phyloP scores from a whole-genome alignment of 23 tunicate species.

The Styela clava region DNA sequence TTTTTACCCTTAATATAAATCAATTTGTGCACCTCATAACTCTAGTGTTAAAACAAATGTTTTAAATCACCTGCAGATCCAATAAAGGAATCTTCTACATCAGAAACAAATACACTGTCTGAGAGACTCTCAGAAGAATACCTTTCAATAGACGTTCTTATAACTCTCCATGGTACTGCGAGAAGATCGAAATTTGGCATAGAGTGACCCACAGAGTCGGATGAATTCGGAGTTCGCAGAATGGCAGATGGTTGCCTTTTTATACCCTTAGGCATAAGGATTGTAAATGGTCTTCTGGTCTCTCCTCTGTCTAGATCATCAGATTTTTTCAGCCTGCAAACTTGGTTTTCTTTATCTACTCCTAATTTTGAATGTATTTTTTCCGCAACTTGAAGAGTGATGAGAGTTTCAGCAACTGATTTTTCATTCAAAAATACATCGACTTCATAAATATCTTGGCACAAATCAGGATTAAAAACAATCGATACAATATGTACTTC shows the following conservation, averaged over 20 bases:
- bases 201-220: background rate
- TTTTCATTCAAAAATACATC: background rate
- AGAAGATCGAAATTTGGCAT: background rate
- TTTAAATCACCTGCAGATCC: background rate
- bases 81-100: conserved; percentile 1
- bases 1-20: no score
- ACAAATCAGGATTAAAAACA: background rate
- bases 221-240: background rate
- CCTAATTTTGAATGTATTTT: background rate
- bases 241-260: background rate
- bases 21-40: no score
- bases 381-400: background rate
- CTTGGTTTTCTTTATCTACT: conserved; percentile 20
- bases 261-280: background rate
- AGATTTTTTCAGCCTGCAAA: background rate
- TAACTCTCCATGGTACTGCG: conserved; percentile 22
- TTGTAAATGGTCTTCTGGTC: background rate
- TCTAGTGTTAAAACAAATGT: no score
- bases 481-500: conserved; percentile 1
- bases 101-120: conserved; percentile 30
- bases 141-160: background rate
- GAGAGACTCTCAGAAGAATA: conserved; percentile 3
- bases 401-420: conserved; percentile 12
- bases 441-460: background rate
- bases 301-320: background rate